Conservation (phyloP, 92 coral and sea anemone species). For the Porites evermanni region DNA sequence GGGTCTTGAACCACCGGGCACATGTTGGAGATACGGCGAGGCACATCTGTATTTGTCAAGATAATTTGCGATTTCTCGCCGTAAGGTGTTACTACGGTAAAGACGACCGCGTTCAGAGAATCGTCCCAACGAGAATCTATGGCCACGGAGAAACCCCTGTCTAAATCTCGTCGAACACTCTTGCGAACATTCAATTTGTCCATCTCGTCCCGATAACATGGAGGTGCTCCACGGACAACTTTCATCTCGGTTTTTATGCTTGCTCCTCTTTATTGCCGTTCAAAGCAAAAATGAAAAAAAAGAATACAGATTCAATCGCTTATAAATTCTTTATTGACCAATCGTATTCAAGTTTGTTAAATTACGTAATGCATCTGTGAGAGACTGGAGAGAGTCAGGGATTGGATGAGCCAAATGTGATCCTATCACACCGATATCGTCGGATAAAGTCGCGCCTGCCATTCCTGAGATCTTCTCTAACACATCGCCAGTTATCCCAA, state of each 20-base stretch:
- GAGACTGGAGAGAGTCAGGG: not conserved
- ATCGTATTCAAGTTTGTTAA: not conserved
- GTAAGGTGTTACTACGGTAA: slow-evolving; percentile 2
- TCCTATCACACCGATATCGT: not conserved
- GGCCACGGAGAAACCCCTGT: slow-evolving; percentile 12
- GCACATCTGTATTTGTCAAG: not conserved
- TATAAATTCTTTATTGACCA: slow-evolving; percentile 16
- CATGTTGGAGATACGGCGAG: slow-evolving; percentile 19
- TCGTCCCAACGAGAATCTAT: not conserved
- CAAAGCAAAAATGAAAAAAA: not conserved
- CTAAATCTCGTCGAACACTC: not conserved
- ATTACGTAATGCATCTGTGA: not conserved
- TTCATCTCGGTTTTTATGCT: not conserved
- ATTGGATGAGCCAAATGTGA: not conserved
- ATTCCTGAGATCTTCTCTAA: not conserved
- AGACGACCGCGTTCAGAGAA: not conserved
- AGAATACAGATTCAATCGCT: too few species aligned
- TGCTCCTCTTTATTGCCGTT: not conserved
- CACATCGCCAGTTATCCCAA: not conserved
- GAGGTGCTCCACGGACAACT: slow-evolving; percentile 10
- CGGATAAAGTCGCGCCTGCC: not conserved
- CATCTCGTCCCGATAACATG: not conserved
- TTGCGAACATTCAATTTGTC: not conserved
- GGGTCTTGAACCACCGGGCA: not conserved
- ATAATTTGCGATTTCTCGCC: slow-evolving; percentile 4